Evolutionary conservation across 2,888 invertebrate species (phyloP).

Genomic region (Caradrina clavipalpis): DNA sequence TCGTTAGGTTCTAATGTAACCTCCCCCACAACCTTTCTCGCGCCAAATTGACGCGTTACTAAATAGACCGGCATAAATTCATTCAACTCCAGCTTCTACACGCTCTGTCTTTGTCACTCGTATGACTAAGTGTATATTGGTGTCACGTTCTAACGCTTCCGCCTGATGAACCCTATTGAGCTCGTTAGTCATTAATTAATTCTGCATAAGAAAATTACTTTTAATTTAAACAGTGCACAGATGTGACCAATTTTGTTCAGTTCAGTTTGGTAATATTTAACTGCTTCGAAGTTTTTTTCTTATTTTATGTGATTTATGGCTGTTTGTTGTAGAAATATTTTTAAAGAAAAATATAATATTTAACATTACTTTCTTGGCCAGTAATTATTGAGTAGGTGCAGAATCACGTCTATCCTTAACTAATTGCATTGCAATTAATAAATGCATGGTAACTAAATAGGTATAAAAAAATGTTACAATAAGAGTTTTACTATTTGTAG

Average conservation of each 20-base stretch:
- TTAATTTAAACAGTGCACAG: constrained; percentile 89
- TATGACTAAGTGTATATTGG: constrained; percentile 50
- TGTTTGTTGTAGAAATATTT: constrained; percentile 4
- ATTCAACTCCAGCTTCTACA: constrained; percentile 87
- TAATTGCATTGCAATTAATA: too few relatives aligned
- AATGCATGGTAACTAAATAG: too few relatives aligned
- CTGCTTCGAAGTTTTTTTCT: constrained; percentile 34
- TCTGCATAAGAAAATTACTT: constrained; percentile 91
- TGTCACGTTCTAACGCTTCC: constrained; percentile 83
- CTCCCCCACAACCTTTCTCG: constrained; percentile 84
- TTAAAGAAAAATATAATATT: not conserved
- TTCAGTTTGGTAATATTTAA: constrained; percentile 54
- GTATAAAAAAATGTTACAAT: too few relatives aligned
- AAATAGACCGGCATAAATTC: constrained; percentile 90
- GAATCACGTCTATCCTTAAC: too few relatives aligned
- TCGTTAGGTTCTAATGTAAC: constrained; percentile 60
- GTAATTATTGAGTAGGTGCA: too few relatives aligned
- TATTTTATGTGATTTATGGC: constrained; percentile 49
- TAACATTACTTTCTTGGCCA: not conserved
- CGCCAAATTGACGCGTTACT: constrained; percentile 90
- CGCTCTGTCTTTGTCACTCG: constrained; percentile 71
- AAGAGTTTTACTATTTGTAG: too few relatives aligned
- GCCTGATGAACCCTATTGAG: constrained; percentile 90
- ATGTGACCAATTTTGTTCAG: constrained; percentile 78
- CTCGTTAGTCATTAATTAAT: constrained; percentile 91